Base-by-base conservation (phyloP, 2,888 invertebrate genomes). In the Teleogryllus oceanicus region DNA sequence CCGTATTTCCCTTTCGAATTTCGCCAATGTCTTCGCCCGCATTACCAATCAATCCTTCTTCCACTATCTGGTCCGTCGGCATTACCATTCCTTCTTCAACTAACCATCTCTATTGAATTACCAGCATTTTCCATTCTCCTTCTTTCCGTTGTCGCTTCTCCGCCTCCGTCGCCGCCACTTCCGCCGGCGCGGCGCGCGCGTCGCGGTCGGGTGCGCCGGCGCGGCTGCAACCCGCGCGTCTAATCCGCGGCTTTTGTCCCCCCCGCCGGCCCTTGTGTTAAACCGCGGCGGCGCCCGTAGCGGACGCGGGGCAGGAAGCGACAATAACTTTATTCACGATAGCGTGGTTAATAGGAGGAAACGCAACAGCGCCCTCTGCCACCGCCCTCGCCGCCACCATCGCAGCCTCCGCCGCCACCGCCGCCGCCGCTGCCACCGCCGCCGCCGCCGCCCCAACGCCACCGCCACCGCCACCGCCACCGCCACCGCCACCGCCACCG, bases 321-420 rank as follows among this genome's bases (percentile, higher is more conserved):
- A 62, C 62, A 18, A 62, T 13, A 62, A 62, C 62, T 62, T 62
- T 62, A 62, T 62, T 62, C 62, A 62, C n/a, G 62, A 62, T 62
- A 62, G 62, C 62, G 62, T 62, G 62, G 16, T 62, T 62, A 62
- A 62, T 62, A 62, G n/a, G 62, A 62, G 62, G 62, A 62, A 62
- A n/a, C 62, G n/a, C 62, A 62, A n/a, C n/a, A 62, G 13, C 62
- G n/a, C 13, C 62, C 62, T 13, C 62, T n/a, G 62, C 37, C 37
- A 37, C 37, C 37, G 37, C 13, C n/a, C 4, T 18, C 12, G 2
- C 62, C 62, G 62, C 62, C 62, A 8, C 13, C 62, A 1, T 3
- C 62, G 13, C 18, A 1, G 62, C 37, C 37, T 0, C 8, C 37
- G 37, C 13, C 8, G 62, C 4, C 62, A 0, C 62, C 18, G 13